phyloP scores from a whole-genome alignment of 2,113 vertebrate species.

The Rhegmatorhina hoffmannsi region DNA sequence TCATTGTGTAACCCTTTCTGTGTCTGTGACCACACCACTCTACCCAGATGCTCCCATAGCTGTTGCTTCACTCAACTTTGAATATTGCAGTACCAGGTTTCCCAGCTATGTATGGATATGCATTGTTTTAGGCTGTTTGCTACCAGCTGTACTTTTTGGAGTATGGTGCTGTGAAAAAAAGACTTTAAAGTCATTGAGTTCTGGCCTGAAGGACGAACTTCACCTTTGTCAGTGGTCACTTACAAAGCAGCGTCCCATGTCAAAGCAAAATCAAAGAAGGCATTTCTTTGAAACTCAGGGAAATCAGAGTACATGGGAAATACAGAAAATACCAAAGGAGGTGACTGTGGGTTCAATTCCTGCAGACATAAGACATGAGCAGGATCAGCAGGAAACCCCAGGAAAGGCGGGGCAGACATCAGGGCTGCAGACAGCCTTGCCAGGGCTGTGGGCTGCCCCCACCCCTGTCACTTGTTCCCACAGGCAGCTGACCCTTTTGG shows the following conservation, averaged over 20 bases:
- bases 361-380: neutral
- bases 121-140: accelerated
- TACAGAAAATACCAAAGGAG: neutral
- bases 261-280: neutral
- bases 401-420: neutral
- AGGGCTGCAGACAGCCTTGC: neutral
- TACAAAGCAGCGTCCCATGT: neutral
- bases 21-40: accelerated
- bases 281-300: neutral
- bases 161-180: neutral
- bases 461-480: neutral
- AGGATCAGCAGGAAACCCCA: neutral
- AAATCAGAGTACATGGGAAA: neutral
- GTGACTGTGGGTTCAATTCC: neutral
- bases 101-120: accelerated
- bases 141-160: neutral
- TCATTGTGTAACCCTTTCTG: accelerated
- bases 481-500: neutral
- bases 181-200: neutral
- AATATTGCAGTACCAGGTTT: neutral
- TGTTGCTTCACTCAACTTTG: neutral
- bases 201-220: neutral
- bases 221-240: accelerated
- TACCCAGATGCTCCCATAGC: neutral
- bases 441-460: accelerated